Conservation (phyloP, 2,113 vertebrate species). For the Pseudorhombus dupliciocellatus region DNA sequence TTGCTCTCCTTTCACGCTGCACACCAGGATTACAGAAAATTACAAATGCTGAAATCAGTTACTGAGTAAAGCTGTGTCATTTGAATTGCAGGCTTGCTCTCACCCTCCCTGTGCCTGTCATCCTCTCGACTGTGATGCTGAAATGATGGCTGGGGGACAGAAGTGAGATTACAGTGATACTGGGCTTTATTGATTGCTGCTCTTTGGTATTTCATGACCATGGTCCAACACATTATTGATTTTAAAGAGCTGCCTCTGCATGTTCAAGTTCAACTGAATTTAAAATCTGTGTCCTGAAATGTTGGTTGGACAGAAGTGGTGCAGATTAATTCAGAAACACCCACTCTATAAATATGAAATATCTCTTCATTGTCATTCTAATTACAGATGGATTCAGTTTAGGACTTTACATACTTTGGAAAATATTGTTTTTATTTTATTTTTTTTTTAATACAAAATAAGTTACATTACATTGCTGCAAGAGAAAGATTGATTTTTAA, state of each 20-base stretch:
- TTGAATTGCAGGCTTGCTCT: slow-evolving; percentile 36
- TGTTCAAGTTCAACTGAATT: slow-evolving; percentile 1
- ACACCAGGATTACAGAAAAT: slow-evolving; percentile 71
- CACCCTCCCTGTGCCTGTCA: slow-evolving; percentile 28
- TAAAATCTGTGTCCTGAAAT: background rate
- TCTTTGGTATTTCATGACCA: slow-evolving; percentile 28
- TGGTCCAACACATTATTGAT: slow-evolving; percentile 44
- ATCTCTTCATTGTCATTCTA: too few species aligned
- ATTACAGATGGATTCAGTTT: too few species aligned
- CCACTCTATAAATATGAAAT: too few species aligned
- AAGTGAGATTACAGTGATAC: slow-evolving; percentile 28
- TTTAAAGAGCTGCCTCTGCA: slow-evolving; percentile 22
- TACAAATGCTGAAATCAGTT: slow-evolving; percentile 69
- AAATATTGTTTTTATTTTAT: too few species aligned
- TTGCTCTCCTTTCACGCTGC: slow-evolving; percentile 58
- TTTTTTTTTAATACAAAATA: too few species aligned
- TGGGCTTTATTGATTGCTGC: slow-evolving; percentile 23
- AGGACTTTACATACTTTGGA: too few species aligned
- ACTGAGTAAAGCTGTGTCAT: slow-evolving; percentile 48
- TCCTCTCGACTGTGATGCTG: slow-evolving; percentile 40
- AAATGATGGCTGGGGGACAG: slow-evolving; percentile 38
- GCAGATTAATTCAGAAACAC: too few species aligned
- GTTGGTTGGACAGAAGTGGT: background rate
- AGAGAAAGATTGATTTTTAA: too few species aligned
- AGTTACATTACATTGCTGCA: too few species aligned